These are phyloP conservation scores for Capitulum mitella DNA, from an alignment of 2,888 invertebrate genomes.

Conservation along the genomic window DNA sequence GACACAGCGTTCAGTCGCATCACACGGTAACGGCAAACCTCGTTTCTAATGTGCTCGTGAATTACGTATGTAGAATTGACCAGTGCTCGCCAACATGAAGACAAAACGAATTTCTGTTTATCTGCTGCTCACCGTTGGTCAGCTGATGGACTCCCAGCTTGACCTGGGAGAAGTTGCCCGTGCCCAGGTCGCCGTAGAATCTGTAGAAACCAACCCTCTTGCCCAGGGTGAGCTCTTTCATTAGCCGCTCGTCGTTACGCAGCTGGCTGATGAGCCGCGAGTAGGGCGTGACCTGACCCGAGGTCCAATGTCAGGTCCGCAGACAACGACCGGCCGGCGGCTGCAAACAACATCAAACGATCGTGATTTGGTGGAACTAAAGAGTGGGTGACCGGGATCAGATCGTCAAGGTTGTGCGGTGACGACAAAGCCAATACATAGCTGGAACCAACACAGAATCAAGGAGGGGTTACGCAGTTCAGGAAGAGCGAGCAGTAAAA, in stretches of 20 bases:
- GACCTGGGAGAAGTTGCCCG: conserved; percentile 71
- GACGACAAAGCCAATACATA: neutral
- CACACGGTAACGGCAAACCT: too few relatives aligned
- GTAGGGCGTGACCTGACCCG: conserved; percentile 34
- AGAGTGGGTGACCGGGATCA: neutral
- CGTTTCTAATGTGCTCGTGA: too few relatives aligned
- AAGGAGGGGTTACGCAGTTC: too few relatives aligned
- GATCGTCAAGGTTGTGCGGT: neutral
- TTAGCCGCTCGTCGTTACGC: conserved; percentile 42
- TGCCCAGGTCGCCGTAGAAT: conserved; percentile 64
- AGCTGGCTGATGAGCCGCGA: conserved; percentile 38
- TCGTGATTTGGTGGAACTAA: too few relatives aligned
- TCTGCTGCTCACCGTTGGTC: conserved; percentile 55
- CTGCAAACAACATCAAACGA: neutral
- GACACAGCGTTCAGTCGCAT: too few relatives aligned
- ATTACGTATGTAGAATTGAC: too few relatives aligned
- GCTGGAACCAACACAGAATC: too few relatives aligned
- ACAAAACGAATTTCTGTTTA: too few relatives aligned
- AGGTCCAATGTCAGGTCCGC: neutral
- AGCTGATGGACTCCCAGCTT: conserved; percentile 65
- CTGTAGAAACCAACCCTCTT: conserved; percentile 66
- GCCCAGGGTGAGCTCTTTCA: conserved; percentile 59
- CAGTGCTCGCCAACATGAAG: too few relatives aligned
- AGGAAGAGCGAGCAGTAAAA: too few relatives aligned
- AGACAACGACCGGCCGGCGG: neutral